Evolutionary conservation across 2,888 invertebrate genomes (phyloP), one percentile per base, ranked within the genome.

Genomic region (Megaustenia siamemsis): DNA sequence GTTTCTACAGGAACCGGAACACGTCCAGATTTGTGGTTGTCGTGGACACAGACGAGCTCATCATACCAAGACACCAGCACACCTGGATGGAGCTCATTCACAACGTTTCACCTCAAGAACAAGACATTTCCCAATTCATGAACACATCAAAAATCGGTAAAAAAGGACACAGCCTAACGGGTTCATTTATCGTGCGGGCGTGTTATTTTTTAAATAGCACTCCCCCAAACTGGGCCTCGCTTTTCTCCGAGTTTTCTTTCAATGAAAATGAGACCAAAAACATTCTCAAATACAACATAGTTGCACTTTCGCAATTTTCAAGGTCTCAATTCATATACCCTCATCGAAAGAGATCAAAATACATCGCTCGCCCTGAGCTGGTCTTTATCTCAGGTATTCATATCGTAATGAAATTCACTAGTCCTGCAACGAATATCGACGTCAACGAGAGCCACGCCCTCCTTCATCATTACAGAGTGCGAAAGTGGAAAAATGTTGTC

Each of bases 31-130:
- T 71, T 12, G 82, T 82, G 32, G 82, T 82, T 40, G 32, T 76
- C 18, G 56, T 60, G 6, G 82, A 82, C 38, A 75, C 82, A 12
- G 82, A 82, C 32, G 82, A 82, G 35, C 8, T 82, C 3, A 75
- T 82, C 21, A 66, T 82, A 6, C 82, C 82, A 21, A 56, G 66
- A n/a, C 28, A 66, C 8, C 63, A 82, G 38, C 0, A 6, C 24
- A 82, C 18, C 66, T 82, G 82, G 82, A 43, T 45, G 21, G 78
- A 78, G n/a, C 28, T 78, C 6, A n/a, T 78, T 4, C 18, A 43
- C 24, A 60, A 4, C 24, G 32, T 18, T 21, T 73, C 73, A 32
- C 24, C 32, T 18, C 28, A 49, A 15, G 32, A 49, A 12, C 5
- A 8, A 4, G 28, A 73, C 32, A n/a, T 73, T 49, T 49, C 32